These are phyloP conservation scores for Syrphus vitripennis DNA, from an alignment of 2,888 invertebrate genomes.

Conservation along the genomic window DNA sequence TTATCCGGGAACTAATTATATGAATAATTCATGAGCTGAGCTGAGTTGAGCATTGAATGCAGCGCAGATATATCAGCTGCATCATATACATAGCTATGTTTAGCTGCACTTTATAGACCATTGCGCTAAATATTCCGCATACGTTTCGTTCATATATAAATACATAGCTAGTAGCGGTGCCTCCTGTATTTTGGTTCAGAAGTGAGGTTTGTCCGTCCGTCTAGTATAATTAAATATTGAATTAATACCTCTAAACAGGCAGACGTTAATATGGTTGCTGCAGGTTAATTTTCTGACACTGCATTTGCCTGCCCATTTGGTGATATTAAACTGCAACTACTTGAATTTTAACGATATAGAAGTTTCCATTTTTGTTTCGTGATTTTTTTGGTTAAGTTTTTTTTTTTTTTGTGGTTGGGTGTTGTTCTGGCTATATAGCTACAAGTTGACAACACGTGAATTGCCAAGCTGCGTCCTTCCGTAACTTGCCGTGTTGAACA, in stretches of 20 bases:
- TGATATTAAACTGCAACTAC: slow-evolving; percentile 41
- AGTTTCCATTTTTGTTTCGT: neutral
- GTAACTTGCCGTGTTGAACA: slow-evolving; percentile 10
- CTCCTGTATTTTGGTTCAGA: neutral
- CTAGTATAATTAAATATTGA: slow-evolving; percentile 64
- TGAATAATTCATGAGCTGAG: slow-evolving; percentile 64
- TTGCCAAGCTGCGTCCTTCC: no score
- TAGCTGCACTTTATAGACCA: slow-evolving; percentile 9
- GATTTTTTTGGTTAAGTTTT: neutral
- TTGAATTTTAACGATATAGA: slow-evolving; percentile 23
- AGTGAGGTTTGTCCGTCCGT: slow-evolving; percentile 7
- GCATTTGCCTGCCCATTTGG: slow-evolving; percentile 15
- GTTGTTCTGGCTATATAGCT: neutral
- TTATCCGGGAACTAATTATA: slow-evolving; percentile 65
- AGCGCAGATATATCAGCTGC: slow-evolving; percentile 40
- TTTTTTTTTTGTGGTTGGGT: neutral
- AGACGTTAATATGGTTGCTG: slow-evolving; percentile 35
- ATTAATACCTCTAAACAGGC: slow-evolving; percentile 59
- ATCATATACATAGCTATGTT: neutral
- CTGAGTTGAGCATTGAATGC: slow-evolving; percentile 32
- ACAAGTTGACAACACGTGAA: slow-evolving; percentile 35
- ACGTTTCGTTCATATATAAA: neutral
- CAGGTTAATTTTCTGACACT: slow-evolving; percentile 41
- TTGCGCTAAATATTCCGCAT: neutral
- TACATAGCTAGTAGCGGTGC: neutral